Evolutionary conservation across 2,113 vertebrate genomes (phyloP).

Genomic region (Corythornis vintsioides): DNA sequence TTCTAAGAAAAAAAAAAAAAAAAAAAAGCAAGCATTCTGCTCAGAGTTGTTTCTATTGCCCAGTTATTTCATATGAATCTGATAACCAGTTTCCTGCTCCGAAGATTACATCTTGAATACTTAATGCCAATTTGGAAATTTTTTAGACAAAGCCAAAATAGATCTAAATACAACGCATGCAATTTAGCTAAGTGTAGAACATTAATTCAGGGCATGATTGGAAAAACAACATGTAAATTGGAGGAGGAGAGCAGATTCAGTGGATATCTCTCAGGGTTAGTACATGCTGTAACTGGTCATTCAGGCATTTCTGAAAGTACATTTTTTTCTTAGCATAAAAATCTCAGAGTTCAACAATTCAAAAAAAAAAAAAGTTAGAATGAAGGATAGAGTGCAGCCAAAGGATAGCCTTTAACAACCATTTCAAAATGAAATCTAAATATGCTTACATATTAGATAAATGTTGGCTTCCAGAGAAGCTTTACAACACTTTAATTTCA

Average conservation of each 20-base stretch:
- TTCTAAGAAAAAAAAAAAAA: conserved; percentile 65
- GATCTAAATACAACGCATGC: conserved; percentile 71
- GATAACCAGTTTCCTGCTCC: conserved; percentile 73
- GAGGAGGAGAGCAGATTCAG: conserved; percentile 53
- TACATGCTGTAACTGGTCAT: conserved; percentile 46
- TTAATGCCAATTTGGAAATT: conserved; percentile 79
- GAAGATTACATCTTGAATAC: conserved; percentile 80
- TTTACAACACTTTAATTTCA: conserved; percentile 49
- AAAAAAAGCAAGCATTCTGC: conserved; percentile 57
- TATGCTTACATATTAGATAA: conserved; percentile 68
- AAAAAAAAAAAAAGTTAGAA: background rate
- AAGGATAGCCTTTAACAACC: conserved; percentile 61
- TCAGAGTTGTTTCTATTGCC: conserved; percentile 72
- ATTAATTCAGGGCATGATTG: conserved; percentile 79
- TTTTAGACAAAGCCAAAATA: conserved; percentile 79
- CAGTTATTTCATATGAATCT: conserved; percentile 75
- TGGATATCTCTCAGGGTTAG: conserved; percentile 52
- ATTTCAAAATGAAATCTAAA: conserved; percentile 69
- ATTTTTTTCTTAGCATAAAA: conserved; percentile 45
- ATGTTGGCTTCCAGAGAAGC: conserved; percentile 53
- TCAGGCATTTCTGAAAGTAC: conserved; percentile 54
- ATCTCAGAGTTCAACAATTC: conserved; percentile 5
- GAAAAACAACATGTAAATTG: conserved; percentile 70
- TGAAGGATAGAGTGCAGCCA: conserved; percentile 60
- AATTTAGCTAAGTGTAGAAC: conserved; percentile 76